phyloP scores from a whole-genome alignment of 2,888 invertebrate genomes.

The Priocnemis perturbator region DNA sequence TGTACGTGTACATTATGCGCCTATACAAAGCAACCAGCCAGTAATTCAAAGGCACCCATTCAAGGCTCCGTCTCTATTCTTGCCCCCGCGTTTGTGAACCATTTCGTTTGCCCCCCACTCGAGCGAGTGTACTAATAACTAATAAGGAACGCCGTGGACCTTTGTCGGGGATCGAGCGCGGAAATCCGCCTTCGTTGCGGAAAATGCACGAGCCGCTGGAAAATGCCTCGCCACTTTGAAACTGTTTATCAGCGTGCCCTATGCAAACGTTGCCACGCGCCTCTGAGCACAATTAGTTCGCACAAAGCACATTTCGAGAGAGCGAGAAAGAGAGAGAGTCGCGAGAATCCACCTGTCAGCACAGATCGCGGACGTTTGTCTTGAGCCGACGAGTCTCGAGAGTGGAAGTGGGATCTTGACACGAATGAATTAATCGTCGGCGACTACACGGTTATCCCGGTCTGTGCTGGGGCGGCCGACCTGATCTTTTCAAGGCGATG shows the following conservation, averaged over 20 bases:
- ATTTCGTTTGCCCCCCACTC: slow-evolving; percentile 60
- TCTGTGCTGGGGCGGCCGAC: too few species aligned
- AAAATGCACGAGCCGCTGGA: slow-evolving; percentile 40
- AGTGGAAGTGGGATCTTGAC: slow-evolving; percentile 9
- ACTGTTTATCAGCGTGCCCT: slow-evolving; percentile 30
- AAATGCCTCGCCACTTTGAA: slow-evolving; percentile 30
- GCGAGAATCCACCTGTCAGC: slow-evolving; percentile 9
- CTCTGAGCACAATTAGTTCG: slow-evolving; percentile 35
- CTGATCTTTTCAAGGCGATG: too few species aligned
- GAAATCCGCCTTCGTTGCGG: slow-evolving; percentile 42
- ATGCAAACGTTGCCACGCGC: slow-evolving; percentile 23
- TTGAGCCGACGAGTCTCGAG: background rate
- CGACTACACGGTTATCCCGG: background rate
- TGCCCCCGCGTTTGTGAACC: slow-evolving; percentile 65
- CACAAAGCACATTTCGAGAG: slow-evolving; percentile 43
- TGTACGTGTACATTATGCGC: slow-evolving; percentile 59
- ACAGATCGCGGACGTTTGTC: slow-evolving; percentile 1
- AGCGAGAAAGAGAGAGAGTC: too few species aligned
- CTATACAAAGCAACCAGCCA: slow-evolving; percentile 66
- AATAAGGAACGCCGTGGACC: slow-evolving; percentile 62
- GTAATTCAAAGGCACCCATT: slow-evolving; percentile 71
- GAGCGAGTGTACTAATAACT: slow-evolving; percentile 62
- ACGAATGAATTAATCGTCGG: slow-evolving; percentile 22
- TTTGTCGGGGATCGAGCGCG: slow-evolving; percentile 39
- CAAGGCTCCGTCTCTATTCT: slow-evolving; percentile 68